Base-by-base conservation (phyloP, 2,888 invertebrate species). In the Tholera decimalis region DNA sequence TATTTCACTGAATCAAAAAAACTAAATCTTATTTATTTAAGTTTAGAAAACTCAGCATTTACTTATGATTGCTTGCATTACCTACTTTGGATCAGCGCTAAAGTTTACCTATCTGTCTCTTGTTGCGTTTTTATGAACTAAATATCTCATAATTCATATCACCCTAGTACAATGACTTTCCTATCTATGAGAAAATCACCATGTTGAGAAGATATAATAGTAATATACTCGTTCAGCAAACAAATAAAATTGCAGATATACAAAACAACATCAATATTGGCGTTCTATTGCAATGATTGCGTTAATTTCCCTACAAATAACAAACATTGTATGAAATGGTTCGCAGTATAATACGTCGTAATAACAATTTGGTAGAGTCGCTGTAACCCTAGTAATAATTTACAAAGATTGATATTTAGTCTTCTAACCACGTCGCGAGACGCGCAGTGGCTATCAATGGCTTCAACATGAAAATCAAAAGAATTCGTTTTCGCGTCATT, bases 401-500 rank as follows among this genome's bases (percentile, higher is more conserved):
- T 3, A 30, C 37, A 46, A 54, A 53, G 8, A 69, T 54, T 74
- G 60, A 63, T 78, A 62, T 64, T 58, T 55, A 35, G 33, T 44
- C 8, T 59, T 33, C 58, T 43, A 49, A 20, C 30, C 61, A 65
- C 58, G 71, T 61, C 15, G 24, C 11, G 13, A 11, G 26, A 54
- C 62, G 55, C 60, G 51, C 20, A 18, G 9, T 0, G 47, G 9
- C 20, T 56, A 43, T 55, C n/a, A 51, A 56, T 33, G 50, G 8
- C 26, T 5, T 20, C 11, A 49, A 35, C 50, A 51, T 47, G 15
- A 43, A 75, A 66, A 54, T 68, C 46, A 53, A 75, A 68, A 73
- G 70, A 66, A 75, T 71, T 64, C 51, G 60, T 73, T 71, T 74
- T 73, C 64, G 35, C 60, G 55, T 62, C 59, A 60, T 72, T 72